Evolutionary conservation across 1,140 invertebrate species (phyloP), one percentile per base, ranked within the genome.

Genomic region (Tribolium castaneum): DNA sequence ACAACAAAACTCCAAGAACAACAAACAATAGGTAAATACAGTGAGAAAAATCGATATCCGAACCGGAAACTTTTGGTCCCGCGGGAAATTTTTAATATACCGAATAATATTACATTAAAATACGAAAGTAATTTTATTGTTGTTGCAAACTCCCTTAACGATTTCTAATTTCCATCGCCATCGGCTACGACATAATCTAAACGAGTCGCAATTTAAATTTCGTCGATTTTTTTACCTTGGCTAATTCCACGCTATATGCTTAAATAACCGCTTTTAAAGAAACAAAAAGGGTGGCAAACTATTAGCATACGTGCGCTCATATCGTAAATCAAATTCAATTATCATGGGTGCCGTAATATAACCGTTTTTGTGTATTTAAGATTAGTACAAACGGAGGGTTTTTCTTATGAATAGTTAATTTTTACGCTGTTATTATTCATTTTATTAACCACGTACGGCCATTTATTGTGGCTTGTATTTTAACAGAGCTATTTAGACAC

Each of bases 381-480:
- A 73, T 73, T 73, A 73, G 52, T 19, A 9, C 25, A 73, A 54
- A 73, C 45, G 22, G 49, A 54, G 34, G 71, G 52, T 39, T 51
- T 54, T 73, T 73, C 71, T 73, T 73, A 73, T 73, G 71, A 73
- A 73, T 73, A 34, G 71, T 73, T 73, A 73, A 73, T 73, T 73
- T 73, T 73, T 73, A 73, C 52, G 71, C 54, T 51, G 71, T 51
- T 73, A 73, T 73, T 73, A 73, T 73, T 73, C 71, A 73, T 12
- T 73, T 73, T 54, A 73, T 73, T 52, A 73, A 73, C 19, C 2
- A 52, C 7, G 19, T 73, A 52, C 71, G 71, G 71, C 49, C 14
- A 73, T 73, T 73, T 73, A 73, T 73, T 39, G 71, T 30, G n/a
- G 19, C 12, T 50, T 30, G 73, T 77, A 80, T 80, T 80, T 77